Base-by-base conservation (phyloP, 2,888 invertebrate genomes). In the Drosophila ezoana region DNA sequence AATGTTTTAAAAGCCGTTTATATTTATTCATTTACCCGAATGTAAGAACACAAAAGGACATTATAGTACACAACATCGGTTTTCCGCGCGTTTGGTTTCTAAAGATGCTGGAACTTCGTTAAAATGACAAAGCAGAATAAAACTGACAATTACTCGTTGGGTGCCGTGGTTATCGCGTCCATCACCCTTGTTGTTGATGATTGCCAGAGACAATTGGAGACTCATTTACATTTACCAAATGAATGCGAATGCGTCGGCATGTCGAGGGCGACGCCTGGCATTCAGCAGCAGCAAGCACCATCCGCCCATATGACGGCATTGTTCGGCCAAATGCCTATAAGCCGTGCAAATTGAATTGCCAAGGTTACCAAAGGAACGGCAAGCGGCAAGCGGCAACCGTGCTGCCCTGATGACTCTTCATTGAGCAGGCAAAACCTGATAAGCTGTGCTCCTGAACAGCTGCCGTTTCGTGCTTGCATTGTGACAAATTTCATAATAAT, bases 81-180 rank as follows among this genome's bases (percentile, higher is more conserved):
- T 71, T 79, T 81, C 81, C 81, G 81, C 74, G 60, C 79, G 67
- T 68, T 79, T 79, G 77, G 44, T n/a, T 61, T 45, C 40, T 43
- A 66, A 62, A 68, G 63, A 64, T 59, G 78, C 74, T 61, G 51
- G 44, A 71, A 65, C 72, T 73, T 80, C 80, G 79, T 80, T 80
- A 82, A 80, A 80, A 80, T 80, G 80, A 82, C 80, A 82, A 79
- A 76, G 80, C 72, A 66, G 69, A 70, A 80, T 76, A 82, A 72
- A 76, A 60, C 81, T 80, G 80, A 80, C 80, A 80, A 80, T 80
- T 80, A 82, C 73, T 70, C 38, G 63, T 33, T 51, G 64, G 54
- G 18, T 45, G 52, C 33, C 57, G 45, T 47, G 54, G 37, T 51
- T 54, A 49, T 61, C 47, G 38, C 43, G 58, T 43, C 56, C 47